Evolutionary conservation across 2,113 vertebrate genomes (phyloP).

Genomic region (Carlito syrichta): DNA sequence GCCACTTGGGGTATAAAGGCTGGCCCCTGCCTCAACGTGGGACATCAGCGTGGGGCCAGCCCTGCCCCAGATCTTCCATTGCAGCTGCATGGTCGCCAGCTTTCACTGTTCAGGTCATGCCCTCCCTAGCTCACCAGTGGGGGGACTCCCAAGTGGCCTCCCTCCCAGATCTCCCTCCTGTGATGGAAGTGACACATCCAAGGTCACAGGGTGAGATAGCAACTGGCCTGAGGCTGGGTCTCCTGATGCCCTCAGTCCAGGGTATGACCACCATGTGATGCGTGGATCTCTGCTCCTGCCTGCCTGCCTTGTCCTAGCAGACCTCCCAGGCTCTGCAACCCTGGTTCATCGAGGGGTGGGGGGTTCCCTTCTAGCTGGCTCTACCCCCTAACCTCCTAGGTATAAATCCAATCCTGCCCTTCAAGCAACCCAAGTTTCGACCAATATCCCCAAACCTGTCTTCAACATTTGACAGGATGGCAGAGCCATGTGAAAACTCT

Average conservation of each 20-base stretch:
- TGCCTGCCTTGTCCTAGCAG: background rate
- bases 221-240: background rate
- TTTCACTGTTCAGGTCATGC: no score
- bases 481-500: background rate
- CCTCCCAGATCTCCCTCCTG: background rate
- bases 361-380: accelerated
- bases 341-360: background rate
- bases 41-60: background rate
- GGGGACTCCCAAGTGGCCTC: background rate
- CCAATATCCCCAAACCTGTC: background rate
- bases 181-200: background rate
- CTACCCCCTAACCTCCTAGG: background rate
- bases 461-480: background rate
- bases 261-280: background rate
- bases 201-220: background rate
- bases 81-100: accelerated
- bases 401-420: background rate
- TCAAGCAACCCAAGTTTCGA: background rate
- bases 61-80: background rate
- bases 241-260: background rate
- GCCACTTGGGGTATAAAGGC: no score
- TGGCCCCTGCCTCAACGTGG: accelerated
- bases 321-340: background rate
- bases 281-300: accelerated
- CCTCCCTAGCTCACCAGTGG: no score